Evolutionary conservation across 1,140 invertebrate genomes (phyloP), one percentile per base, ranked within the genome.

Genomic region (Lepidurus packardi): DNA sequence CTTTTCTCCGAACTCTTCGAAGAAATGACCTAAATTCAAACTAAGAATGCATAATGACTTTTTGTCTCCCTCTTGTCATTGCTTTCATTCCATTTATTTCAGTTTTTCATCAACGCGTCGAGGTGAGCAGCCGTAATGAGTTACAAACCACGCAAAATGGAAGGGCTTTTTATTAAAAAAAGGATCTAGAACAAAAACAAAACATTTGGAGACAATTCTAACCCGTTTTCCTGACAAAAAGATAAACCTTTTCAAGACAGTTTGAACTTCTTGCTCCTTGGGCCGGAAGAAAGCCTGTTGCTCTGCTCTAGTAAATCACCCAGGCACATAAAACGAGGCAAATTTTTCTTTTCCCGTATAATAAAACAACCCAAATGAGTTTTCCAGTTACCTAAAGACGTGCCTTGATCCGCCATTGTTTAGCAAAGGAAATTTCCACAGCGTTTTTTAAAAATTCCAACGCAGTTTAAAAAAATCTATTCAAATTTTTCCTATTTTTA

Each of bases 21-120:
- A 65, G 21, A 65, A 65, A 21, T 65, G 53, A 65, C 53, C 53
- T 65, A 16, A 65, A 65, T 65, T 65, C 53, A 65, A 65, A 65
- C 21, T 65, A 16, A 16, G 53, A 13, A 65, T 7, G 53, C 6
- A 7, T 9, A 16, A 21, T 13, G 9, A 9, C 53, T 65, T 65
- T 8, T 65, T 65, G 7, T 65, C 21, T 16, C 16, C 21, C 53
- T 65, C 13, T 21, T 65, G 53, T 65, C 53, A 65, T 65, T n/a
- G 53, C 16, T n/a, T 65, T 21, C 21, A 16, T 21, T 65, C 34
- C 34, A 34, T 34, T 34, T 34, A 34, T 4, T 34, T 3, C 25
- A 34, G 1, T 34, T 34, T 1, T 34, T 34, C 34, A 34, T 65
- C 16, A 65, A 13, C 16, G 21, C 53, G n/a, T 65, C 53, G 21